Conservation (phyloP, 2,113 vertebrate genomes). For the Fukomys damarensis region DNA sequence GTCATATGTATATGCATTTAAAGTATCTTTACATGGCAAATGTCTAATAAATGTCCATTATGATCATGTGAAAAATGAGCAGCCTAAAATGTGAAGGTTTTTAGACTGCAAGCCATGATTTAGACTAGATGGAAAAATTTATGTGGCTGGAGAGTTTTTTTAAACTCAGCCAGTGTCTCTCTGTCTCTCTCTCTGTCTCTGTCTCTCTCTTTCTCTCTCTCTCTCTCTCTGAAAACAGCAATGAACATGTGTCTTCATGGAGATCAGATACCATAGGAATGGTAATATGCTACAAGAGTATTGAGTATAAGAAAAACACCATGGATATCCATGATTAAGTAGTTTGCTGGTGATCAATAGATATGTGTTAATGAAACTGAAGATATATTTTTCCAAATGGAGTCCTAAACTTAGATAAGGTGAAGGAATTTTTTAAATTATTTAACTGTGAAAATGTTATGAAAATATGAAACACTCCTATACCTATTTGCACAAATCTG, state of each 20-base stretch:
- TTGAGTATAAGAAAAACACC: neutral
- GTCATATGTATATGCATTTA: neutral
- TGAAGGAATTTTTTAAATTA: neutral
- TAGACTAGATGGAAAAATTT: neutral
- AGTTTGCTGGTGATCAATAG: conserved; percentile 5
- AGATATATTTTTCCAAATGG: conserved; percentile 25
- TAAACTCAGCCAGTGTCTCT: too few relatives aligned
- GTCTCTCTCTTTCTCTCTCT: neutral
- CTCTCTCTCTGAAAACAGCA: neutral
- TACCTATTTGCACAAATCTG: conserved; percentile 38
- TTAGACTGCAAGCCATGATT: neutral
- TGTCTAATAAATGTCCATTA: neutral
- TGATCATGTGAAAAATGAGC: conserved; percentile 27
- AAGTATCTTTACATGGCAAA: neutral
- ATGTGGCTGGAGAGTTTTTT: neutral
- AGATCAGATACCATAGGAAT: neutral
- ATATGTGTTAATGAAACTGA: conserved; percentile 34
- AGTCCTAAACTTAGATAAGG: neutral
- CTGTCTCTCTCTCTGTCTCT: too few relatives aligned
- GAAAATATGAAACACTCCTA: conserved; percentile 8
- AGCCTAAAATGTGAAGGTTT: neutral
- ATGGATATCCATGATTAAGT: neutral
- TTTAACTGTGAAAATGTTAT: conserved; percentile 28
- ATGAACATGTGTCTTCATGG: neutral
- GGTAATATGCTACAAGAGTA: neutral